Evolutionary conservation across 64 coral and sea anemone genomes (phyloP), one percentile per base, ranked within the genome.

Genomic region (Trachythela sp.): DNA sequence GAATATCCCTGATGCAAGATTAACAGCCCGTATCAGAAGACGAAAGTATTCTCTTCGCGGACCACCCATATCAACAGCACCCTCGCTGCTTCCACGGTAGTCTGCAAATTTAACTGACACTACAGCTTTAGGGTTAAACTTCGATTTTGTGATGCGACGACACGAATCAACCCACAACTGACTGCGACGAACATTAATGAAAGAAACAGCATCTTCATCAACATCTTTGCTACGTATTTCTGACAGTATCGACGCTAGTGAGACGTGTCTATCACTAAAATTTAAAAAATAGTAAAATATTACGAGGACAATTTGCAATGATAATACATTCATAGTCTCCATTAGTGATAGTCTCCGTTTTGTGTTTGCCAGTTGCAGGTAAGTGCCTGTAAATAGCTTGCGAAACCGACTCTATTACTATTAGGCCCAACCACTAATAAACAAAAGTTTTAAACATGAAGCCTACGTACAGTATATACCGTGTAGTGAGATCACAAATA

Each of bases 91-190:
- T 35, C 75, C 75, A 37, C 30, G 8, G 34, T 18, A 3, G 37
- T 80, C 75, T 0, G 34, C 75, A 80, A 80, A 80, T 80, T 80
- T 80, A 37, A 80, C 37, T 13, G 75, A 80, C 15, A 80, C 31
- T 80, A 30, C 20, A 80, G 75, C 34, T 10, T 39, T 80, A 3
- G 75, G 75, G 34, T 37, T 80, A 80, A 80, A 80, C 20, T 80
- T 80, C 8, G 75, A 80, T 18, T 80, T 80, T 13, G 31, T 80
- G 13, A 80, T 15, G 34, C 35, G 37, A 15, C 30, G 13, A 39
- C 75, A 80, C 3, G 75, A 80, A 22, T 80, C 75, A 34, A 18
- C 75, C 75, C 75, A 80, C 37, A 80, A 14, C 14, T 80, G 75
- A 80, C 33, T 80, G 20, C 75, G 75, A 18, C 30, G 75, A 15